Evolutionary conservation across 2,113 vertebrate species (phyloP).

Genomic region (Prunella himalayana): DNA sequence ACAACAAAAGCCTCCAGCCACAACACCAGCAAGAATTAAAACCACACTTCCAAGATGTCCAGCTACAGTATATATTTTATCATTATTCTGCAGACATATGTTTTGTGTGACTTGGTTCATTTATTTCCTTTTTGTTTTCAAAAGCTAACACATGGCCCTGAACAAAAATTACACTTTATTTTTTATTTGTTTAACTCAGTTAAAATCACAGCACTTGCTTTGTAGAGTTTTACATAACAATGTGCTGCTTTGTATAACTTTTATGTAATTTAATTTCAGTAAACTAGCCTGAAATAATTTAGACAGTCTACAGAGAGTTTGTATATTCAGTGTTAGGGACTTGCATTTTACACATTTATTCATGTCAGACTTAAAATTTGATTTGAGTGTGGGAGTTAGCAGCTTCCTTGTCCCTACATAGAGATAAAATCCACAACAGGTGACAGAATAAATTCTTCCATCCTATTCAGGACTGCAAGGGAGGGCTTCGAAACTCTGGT

Average conservation of each 20-base stretch:
- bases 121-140: constrained; percentile 54
- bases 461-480: neutral
- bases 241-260: constrained; percentile 14
- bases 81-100: constrained; percentile 26
- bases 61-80: constrained; percentile 3
- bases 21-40: constrained; percentile 54
- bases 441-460: neutral
- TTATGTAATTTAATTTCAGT: constrained; percentile 48
- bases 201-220: constrained; percentile 40
- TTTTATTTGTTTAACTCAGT: constrained; percentile 34
- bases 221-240: constrained; percentile 28
- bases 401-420: neutral
- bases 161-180: constrained; percentile 21
- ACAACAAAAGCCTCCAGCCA: constrained; percentile 35
- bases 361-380: neutral
- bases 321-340: constrained; percentile 8
- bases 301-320: constrained; percentile 7
- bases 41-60: constrained; percentile 27
- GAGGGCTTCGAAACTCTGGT: neutral
- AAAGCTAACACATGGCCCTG: constrained; percentile 34
- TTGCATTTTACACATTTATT: constrained; percentile 29
- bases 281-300: constrained; percentile 23
- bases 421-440: neutral
- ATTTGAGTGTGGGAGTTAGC: constrained; percentile 13
- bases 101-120: constrained; percentile 42